Percentiles rank a stretch among this genome's conserved stretches.
phyloP scores from a whole-genome alignment of 30 jellyfish, hydroid and myxozoan genomes.

The Cassiopea xamachana region DNA sequence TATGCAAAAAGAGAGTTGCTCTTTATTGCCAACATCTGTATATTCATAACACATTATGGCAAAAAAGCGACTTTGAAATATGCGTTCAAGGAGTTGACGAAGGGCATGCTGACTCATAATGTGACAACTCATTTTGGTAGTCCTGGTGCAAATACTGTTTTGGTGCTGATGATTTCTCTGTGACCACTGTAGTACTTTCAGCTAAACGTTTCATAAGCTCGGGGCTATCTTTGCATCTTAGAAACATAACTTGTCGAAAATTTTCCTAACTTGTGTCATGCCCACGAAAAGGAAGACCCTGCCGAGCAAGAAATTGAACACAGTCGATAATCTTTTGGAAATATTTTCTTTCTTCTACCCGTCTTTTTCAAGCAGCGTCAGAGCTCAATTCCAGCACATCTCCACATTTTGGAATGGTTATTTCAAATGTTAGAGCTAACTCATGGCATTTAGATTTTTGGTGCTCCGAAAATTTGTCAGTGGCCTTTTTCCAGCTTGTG shows the following conservation, averaged over 20 bases:
- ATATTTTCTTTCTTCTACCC: conserved; percentile 61
- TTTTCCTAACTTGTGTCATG: conserved; percentile 8
- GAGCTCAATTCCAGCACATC: conserved; percentile 27
- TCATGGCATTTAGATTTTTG: conserved; percentile 63
- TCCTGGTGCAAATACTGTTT: conserved; percentile 30
- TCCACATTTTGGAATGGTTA: conserved; percentile 28
- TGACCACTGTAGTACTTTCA: conserved; percentile 37
- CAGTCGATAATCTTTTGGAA: conserved; percentile 51
- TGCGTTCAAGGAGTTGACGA: conserved; percentile 24
- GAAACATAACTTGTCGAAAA: conserved; percentile 39
- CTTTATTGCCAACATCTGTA: conserved; percentile 71
- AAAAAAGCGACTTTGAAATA: conserved; percentile 37
- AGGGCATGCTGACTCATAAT: conserved; percentile 47
- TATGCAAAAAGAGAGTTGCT: conserved; percentile 62
- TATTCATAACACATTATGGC: conserved; percentile 80
- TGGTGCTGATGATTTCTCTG: conserved; percentile 50
- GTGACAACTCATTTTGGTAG: conserved; percentile 38
- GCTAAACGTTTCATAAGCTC: conserved; percentile 20
- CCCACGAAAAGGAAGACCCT: conserved; percentile 9
- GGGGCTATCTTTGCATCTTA: conserved; percentile 76
- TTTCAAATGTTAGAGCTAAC: conserved; percentile 53
- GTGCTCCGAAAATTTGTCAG: conserved; percentile 55
- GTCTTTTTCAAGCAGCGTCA: conserved; percentile 31
- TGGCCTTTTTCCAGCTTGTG: conserved; percentile 36
- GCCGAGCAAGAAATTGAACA: conserved; percentile 62